Evolutionary conservation across 2,888 invertebrate genomes (phyloP).

Genomic region (Yponomeuta sedellus): DNA sequence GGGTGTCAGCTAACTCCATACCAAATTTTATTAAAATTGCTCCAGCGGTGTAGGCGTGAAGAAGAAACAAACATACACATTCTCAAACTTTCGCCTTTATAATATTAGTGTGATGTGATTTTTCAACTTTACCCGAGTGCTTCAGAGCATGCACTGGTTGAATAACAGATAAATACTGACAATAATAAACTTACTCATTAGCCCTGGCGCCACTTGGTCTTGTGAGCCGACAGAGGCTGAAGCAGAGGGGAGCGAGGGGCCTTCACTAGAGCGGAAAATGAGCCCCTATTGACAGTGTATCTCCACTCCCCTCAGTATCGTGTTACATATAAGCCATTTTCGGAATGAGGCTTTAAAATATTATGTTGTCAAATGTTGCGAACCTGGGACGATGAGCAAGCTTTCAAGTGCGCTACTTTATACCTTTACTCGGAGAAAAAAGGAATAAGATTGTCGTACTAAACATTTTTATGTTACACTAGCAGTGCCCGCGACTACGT

Average conservation of each 20-base stretch:
- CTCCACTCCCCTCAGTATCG: slow-evolving; percentile 10
- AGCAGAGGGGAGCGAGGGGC: not conserved
- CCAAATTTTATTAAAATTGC: no score
- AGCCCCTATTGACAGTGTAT: slow-evolving; percentile 8
- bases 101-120: no score
- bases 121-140: not conserved
- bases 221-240: slow-evolving; percentile 18
- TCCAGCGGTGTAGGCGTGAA: no score
- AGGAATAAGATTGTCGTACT: not conserved
- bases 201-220: slow-evolving; percentile 52
- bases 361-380: slow-evolving; percentile 1
- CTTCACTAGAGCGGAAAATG: slow-evolving; percentile 8
- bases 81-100: no score
- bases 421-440: not conserved
- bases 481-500: no score
- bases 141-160: not conserved
- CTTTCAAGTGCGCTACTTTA: not conserved
- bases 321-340: slow-evolving; percentile 8
- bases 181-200: slow-evolving; percentile 23
- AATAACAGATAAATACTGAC: not conserved
- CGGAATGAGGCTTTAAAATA: slow-evolving; percentile 12
- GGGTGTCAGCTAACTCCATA: no score
- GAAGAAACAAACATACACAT: no score
- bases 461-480: not conserved
- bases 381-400: not conserved